phyloP scores from a whole-genome alignment of 2,888 invertebrate genomes.

The Drosophila colorata region DNA sequence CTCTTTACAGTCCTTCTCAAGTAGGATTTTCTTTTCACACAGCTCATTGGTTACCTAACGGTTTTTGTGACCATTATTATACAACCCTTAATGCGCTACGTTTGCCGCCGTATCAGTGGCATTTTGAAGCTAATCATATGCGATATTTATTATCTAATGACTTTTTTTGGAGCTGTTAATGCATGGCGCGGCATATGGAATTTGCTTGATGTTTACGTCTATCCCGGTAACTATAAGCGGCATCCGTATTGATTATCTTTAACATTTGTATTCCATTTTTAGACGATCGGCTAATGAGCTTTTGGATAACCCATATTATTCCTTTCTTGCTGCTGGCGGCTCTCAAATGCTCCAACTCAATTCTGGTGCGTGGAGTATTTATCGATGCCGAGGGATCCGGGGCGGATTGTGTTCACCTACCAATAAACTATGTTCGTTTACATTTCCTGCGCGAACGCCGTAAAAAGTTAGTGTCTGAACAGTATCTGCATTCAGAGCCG shows the following conservation, averaged over 20 bases:
- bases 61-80: constrained; percentile 90
- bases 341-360: constrained; percentile 94
- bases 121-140: constrained; percentile 89
- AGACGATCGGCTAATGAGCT: constrained; percentile 91
- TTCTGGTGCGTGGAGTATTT: constrained; percentile 94
- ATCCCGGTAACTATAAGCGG: constrained; percentile 87
- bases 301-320: constrained; percentile 92
- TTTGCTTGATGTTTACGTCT: constrained; percentile 91
- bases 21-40: not conserved
- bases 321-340: constrained; percentile 91
- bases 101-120: constrained; percentile 89
- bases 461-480: constrained; percentile 85
- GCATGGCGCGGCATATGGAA: constrained; percentile 96
- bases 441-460: constrained; percentile 90
- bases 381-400: constrained; percentile 94
- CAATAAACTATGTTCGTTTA: constrained; percentile 92
- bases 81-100: constrained; percentile 91
- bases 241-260: not conserved
- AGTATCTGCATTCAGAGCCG: constrained; percentile 37
- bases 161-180: constrained; percentile 93
- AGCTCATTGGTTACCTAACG: constrained; percentile 89
- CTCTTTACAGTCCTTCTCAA: not conserved
- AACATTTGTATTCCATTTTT: not conserved
- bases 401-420: constrained; percentile 93
- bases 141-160: constrained; percentile 91